phyloP scores from a whole-genome alignment of 2,113 vertebrate species.

The Chionis minor region DNA sequence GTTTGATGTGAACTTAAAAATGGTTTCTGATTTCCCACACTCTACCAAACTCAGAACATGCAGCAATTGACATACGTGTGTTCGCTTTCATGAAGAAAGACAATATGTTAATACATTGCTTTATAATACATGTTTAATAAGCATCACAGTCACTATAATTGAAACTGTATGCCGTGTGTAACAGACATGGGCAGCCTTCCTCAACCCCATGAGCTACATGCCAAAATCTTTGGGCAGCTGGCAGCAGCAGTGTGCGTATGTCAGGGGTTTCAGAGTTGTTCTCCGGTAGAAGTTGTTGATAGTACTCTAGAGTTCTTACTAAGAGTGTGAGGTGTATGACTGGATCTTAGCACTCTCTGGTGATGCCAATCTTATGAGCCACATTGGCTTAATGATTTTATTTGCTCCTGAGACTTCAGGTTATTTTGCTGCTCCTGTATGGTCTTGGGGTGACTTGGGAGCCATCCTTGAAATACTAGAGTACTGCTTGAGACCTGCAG shows the following conservation, averaged over 20 bases:
- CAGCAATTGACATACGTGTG: background rate
- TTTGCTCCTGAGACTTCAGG: background rate
- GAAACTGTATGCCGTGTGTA: background rate
- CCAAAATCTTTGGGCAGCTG: background rate
- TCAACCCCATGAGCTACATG: accelerated
- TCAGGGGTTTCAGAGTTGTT: background rate
- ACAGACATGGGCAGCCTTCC: background rate
- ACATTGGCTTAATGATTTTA: background rate
- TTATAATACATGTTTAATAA: background rate
- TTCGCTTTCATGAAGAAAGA: background rate
- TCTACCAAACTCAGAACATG: background rate
- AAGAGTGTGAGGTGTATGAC: background rate
- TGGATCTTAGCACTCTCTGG: background rate
- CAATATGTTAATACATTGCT: background rate
- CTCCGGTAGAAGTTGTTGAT: background rate
- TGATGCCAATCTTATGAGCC: background rate
- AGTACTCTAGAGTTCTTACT: background rate
- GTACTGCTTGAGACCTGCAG: background rate
- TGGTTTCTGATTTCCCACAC: background rate
- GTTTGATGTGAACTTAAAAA: background rate
- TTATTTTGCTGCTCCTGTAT: background rate
- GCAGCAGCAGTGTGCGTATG: accelerated
- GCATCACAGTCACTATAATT: background rate
- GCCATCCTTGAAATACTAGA: background rate
- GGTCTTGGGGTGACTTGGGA: background rate